Evolutionary conservation across 2,888 invertebrate genomes (phyloP).

Genomic region (Cryptosula pallasiana): DNA sequence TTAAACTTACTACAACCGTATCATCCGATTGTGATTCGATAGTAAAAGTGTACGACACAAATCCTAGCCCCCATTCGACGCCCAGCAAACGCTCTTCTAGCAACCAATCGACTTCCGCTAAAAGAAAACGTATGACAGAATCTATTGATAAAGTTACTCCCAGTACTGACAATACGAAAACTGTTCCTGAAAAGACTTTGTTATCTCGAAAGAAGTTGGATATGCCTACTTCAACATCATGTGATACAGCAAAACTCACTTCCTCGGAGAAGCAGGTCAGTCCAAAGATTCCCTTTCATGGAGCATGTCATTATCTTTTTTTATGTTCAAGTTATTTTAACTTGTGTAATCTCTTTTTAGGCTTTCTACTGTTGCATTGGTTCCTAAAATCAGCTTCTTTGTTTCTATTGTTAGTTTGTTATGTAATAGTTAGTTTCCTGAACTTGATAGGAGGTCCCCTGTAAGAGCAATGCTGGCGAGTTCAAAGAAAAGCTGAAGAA

Average conservation of each 20-base stretch:
- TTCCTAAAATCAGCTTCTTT: too few species aligned
- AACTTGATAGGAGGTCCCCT: too few species aligned
- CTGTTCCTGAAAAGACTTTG: background rate
- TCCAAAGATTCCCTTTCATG: too few species aligned
- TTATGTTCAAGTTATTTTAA: too few species aligned
- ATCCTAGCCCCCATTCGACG: conserved; percentile 25
- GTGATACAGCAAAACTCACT: too few species aligned
- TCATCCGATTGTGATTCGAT: conserved; percentile 19
- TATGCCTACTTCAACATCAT: background rate
- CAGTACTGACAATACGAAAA: background rate
- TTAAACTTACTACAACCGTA: background rate
- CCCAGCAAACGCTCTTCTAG: conserved; percentile 18
- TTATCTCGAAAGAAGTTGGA: background rate
- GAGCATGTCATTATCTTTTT: too few species aligned
- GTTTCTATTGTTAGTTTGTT: too few species aligned
- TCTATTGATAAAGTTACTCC: background rate
- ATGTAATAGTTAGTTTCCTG: too few species aligned
- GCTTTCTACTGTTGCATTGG: too few species aligned
- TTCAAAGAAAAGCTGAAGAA: conserved; percentile 36
- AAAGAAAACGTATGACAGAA: background rate
- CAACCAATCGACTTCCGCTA: background rate
- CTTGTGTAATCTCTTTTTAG: too few species aligned
- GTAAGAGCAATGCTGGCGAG: conserved; percentile 26
- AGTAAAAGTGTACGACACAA: conserved; percentile 22
- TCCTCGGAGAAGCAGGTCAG: too few species aligned